Conservation (phyloP, 1,140 invertebrate genomes). For the Hycleus cichorii region DNA sequence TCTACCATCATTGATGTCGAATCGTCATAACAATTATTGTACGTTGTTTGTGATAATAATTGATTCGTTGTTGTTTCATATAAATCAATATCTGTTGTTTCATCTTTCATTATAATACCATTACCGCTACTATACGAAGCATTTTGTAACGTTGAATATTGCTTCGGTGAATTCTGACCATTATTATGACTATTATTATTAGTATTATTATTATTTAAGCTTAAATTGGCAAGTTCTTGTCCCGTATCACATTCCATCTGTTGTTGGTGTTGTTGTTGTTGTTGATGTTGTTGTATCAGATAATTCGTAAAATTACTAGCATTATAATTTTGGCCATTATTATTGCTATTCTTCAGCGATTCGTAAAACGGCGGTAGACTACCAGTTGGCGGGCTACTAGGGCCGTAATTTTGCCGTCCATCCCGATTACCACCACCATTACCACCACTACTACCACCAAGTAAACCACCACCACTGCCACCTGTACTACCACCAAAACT, state of each 20-base stretch:
- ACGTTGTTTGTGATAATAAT: conserved; percentile 45
- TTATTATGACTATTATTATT: conserved; percentile 26
- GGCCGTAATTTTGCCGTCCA: conserved; percentile 71
- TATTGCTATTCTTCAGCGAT: conserved; percentile 64
- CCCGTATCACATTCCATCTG: conserved; percentile 71
- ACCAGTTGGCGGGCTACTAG: conserved; percentile 73
- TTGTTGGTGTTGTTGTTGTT: conserved; percentile 48
- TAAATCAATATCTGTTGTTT: conserved; percentile 60
- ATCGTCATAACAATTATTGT: conserved; percentile 62
- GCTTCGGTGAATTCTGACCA: conserved; percentile 45
- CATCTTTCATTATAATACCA: conserved; percentile 68
- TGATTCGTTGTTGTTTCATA: conserved; percentile 61
- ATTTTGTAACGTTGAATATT: conserved; percentile 75
- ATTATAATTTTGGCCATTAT: conserved; percentile 52
- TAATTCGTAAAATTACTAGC: conserved; percentile 42
- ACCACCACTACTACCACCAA: conserved; percentile 52
- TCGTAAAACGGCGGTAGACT: conserved; percentile 79
- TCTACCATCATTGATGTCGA: conserved; percentile 65
- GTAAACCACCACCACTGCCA: conserved; percentile 49
- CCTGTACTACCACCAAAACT: conserved; percentile 44
- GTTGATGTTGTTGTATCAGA: conserved; percentile 43
- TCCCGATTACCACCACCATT: conserved; percentile 67
- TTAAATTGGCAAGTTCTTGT: conserved; percentile 48
- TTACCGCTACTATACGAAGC: conserved; percentile 51
- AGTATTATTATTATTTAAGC: conserved; percentile 31